Base-by-base conservation (phyloP, 2,888 invertebrate species). In the Diachrysia chrysitis region DNA sequence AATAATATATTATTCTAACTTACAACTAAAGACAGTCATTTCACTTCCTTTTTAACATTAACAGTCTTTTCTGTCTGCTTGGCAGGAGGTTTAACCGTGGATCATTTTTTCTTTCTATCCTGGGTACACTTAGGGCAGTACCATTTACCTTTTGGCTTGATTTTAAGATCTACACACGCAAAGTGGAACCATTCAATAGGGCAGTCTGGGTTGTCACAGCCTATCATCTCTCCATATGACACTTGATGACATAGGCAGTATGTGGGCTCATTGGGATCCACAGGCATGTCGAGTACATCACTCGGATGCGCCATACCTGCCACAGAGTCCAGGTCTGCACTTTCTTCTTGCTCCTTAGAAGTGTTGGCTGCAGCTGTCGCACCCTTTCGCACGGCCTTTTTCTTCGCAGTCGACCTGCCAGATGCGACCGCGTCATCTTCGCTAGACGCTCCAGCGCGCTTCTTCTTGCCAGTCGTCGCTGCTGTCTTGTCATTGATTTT, bases 231-330 rank as follows among this genome's bases (percentile, higher is more conserved):
- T 65, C 99, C 99, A 85, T 98, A 99, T 4, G 99, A 99, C 59
- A 98, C 98, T 96, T 99, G 99, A 92, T 99, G 99, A 88, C 99
- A 99, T 48, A 99, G 95, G 90, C 99, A 99, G 90, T 99, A 99
- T 0, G 99, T 99, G 0, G 99, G 99, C 90, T 99, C 99, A 88
- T 99, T 99, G 0, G 99, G 99, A 96, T 99, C 98, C 0, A 98
- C 98, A 0, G 98, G 98, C 98, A 98, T 98, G 81, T 98, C 98
- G 46, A 98, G 93, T 14, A 98, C 98, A 89, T 98, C 99, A 77
- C 99, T 98, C 0, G 98, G 98, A 93, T 98, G 98, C 0, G 98
- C 96, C 88, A 96, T 96, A 59, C 96, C 96, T 48, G 90, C 93
- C 1, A 93, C 93, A 4, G 95, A 92, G 75, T 96, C 96, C 77